Evolutionary conservation across 2,797 vertebrate species (phyloP), one percentile per base, ranked within the genome.

Genomic region (Sebastes hubbsi): DNA sequence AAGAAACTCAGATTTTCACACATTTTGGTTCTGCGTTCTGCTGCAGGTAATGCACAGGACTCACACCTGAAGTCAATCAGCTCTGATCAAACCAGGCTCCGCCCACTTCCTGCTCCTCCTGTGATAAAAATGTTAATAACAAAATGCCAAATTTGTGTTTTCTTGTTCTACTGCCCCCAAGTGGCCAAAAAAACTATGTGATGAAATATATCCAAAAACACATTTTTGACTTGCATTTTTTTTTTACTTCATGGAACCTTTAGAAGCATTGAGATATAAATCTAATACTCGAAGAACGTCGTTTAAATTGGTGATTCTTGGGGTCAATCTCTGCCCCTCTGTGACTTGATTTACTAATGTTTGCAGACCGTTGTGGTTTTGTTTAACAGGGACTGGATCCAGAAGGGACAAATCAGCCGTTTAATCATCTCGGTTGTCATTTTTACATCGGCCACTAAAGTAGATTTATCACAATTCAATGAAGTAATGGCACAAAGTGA

Each of bases 381-480:
- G 64, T 78, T 72, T 42, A 69, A 72, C 24, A 25, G 25, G 58
- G 72, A 62, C 61, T 20, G n/a, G 14, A 54, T 66, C 64, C 73
- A 52, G 72, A 63, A 46, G 42, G 32, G 46, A 81, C 82, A 86
- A 90, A 89, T 89, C 81, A 81, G 55, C 2, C 5, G 3, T 87
- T 90, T 84, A 83, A 88, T 80, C 75, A 72, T 77, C 34, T 13
- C 2, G 2, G 49, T 20, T 69, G 85, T 71, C 85, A 55, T 66
- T 87, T 89, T 87, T 81, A 89, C 72, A 56, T 60, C 5, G 24
- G 34, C 72, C 79, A 78, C 73, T 91, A 80, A 85, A 84, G 52
- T 0, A 61, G 81, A 91, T 87, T 84, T 76, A 91, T 42, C 38
- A 49, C 74, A 65, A 54, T 74, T 70, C 30, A 36, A 56, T 89